Conservation (phyloP, 2,113 vertebrate species). For the Cygnus buccinator region DNA sequence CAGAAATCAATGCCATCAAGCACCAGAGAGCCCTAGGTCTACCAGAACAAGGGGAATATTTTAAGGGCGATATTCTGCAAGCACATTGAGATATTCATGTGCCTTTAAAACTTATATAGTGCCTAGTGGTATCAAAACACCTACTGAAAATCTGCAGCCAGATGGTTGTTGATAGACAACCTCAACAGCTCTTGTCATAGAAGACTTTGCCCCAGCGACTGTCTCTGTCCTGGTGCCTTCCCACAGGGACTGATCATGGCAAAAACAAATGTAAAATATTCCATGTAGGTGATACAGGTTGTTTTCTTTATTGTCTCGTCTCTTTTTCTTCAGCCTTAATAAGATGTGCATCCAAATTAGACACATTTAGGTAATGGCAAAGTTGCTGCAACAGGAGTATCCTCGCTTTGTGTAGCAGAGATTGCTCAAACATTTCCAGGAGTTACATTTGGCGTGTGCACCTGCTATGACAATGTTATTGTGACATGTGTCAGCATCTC, state of each 20-base stretch:
- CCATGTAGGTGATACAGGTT: too few species aligned
- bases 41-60: not conserved
- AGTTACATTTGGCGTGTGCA: not conserved
- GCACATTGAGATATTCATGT: not conserved
- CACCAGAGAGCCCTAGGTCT: not conserved
- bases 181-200: not conserved
- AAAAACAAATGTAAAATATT: not conserved
- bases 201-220: not conserved
- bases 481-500: not conserved
- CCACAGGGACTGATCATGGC: not conserved
- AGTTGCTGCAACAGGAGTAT: not conserved
- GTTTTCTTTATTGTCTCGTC: not conserved
- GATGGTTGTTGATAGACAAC: not conserved
- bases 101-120: not conserved
- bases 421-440: not conserved
- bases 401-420: not conserved
- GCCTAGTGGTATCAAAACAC: not conserved
- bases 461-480: not conserved
- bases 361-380: not conserved
- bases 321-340: not conserved
- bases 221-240: not conserved
- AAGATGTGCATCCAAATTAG: too few species aligned
- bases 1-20: not conserved
- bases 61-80: not conserved
- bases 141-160: not conserved